Evolutionary conservation across 1,140 invertebrate genomes (phyloP), one percentile per base, ranked within the genome.

Genomic region (Araneus ventricosus): DNA sequence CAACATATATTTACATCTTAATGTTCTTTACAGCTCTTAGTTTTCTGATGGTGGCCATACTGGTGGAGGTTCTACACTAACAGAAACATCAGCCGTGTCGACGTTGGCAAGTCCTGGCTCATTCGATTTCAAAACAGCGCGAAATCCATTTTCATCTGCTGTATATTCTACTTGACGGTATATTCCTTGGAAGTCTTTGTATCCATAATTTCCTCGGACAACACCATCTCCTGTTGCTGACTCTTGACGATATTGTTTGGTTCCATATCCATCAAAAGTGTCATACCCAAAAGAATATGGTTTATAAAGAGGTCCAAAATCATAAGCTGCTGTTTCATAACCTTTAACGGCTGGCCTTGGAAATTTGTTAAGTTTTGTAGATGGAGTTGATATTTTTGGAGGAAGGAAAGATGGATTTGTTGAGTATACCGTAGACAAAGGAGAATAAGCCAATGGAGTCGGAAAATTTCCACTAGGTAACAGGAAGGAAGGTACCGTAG

Each of bases 211-310:
- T 1, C 94, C 94, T 37, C 27, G 89, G n/a, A 94, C 85, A 20
- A 84, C 45, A n/a, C 93, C 90, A 22, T 94, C 82, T 14, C 63
- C 87, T 22, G 80, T 27, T 14, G 85, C 22, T 30, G 39, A 67
- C 86, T 94, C 94, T 52, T 94, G 86, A 5, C 94, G 92, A 67
- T 88, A 88, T 37, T 94, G 94, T 30, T 37, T 93, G 20, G 86
- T 93, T 5, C 94, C 94, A 61, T 94, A 88, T 39, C 93, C 94
- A 86, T 94, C 94, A 79, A 89, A 57, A 30, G 92, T 70, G 37
- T 89, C 92, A 89, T 94, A 94, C 20, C 85, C 87, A 45, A 94
- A 94, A 20, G 87, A 45, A 75, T 94, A 94, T 30, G 94, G 91
- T 30, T 88, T 20, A n/a, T 63, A 75, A 5, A 20, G 20, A 4